Evolutionary conservation across 2,888 invertebrate genomes (phyloP).

Genomic region (Chrysopilus asiliformis): DNA sequence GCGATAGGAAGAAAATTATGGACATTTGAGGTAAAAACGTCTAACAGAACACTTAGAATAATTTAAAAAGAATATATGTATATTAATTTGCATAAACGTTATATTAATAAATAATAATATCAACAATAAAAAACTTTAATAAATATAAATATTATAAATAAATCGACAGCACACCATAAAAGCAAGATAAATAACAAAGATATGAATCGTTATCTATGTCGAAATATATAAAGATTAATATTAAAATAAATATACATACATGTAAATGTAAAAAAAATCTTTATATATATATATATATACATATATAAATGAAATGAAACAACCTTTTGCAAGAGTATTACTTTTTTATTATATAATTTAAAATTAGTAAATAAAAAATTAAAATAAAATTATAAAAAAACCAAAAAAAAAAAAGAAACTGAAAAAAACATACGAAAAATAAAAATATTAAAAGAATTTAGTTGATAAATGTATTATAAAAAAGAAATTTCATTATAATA

Average conservation of each 20-base stretch:
- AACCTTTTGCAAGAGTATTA: constrained; percentile 1
- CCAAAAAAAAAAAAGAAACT: not conserved
- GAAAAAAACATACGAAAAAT: not conserved
- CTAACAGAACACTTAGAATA: no score
- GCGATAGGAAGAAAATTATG: no score
- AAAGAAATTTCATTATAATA: no score
- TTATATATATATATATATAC: not conserved
- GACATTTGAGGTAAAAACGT: no score
- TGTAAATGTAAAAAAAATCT: not conserved
- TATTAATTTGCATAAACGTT: no score
- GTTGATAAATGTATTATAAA: no score
- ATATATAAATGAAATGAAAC: not conserved
- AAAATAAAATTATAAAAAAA: not conserved
- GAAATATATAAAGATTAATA: not conserved
- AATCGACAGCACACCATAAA: not conserved
- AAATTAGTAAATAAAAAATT: not conserved
- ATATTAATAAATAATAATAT: no score
- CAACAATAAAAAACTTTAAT: no score
- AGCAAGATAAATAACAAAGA: not conserved
- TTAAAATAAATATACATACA: not conserved
- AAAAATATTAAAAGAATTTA: no score
- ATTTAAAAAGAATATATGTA: no score
- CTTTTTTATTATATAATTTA: not conserved
- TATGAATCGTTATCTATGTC: not conserved
- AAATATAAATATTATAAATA: not conserved